Base-by-base conservation (phyloP, 2,113 vertebrate species). In the Varanus komodoensis region DNA sequence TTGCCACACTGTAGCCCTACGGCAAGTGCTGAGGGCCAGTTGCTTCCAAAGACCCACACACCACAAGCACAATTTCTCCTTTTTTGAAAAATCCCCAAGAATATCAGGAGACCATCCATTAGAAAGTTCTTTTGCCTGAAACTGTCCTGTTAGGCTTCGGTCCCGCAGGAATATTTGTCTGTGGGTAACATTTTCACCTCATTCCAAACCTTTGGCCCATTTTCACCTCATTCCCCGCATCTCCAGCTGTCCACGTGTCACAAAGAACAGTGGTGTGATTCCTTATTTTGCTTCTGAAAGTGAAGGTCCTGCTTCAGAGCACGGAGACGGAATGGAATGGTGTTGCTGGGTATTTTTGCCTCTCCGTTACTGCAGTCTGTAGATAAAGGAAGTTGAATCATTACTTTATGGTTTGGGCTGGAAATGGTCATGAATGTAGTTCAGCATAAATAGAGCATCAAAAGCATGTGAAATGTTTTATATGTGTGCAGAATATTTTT, bases 301-400 rank as follows among this genome's bases (percentile, higher is more conserved):
- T 38, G 6, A 29, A 57, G 3, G 1, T 15, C 32, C 38, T 87
- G 27, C 32, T 88, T 81, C 32, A 64, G 9, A 54, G 21, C 44
- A 44, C 21, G 8, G 27, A 71, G 83, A 52, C 1, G 48, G 38
- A 4, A 69, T 38, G 29, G 44, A 7, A 85, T 50, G 17, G 34
- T 77, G n/a, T 38, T n/a, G 64, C 54, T 77, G 11, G 17, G 11
- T 21, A 64, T 82, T 64, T 82, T 82, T 82, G 57, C 54, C 17
- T 38, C 25, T 64, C 54, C 64, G 1, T 61, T 64, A 64, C 4
- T 61, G 54, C 4, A 64, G 8, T 91, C 64, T 89, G 83, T 77
- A 90, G 29, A 0, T 68, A 17, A 81, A 0, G 84, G 77, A 87
- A 94, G 52, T 12, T 86, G 21, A 89, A 78, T 50, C 87, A 21